Conservation (phyloP, 2,113 vertebrate genomes). For the Leptocoma aspasia region DNA sequence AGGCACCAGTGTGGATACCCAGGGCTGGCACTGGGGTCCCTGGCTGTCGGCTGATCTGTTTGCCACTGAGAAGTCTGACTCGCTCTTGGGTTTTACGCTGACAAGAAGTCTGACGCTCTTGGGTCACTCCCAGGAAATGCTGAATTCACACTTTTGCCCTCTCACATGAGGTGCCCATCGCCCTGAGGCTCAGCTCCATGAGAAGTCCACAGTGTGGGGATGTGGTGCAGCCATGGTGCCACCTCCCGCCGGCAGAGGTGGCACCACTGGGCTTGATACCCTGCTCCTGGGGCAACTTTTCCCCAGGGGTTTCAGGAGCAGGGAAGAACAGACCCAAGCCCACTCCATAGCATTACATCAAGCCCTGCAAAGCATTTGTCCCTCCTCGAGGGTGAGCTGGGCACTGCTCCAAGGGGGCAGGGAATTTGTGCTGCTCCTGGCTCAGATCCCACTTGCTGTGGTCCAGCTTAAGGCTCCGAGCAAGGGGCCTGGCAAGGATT, state of each 20-base stretch:
- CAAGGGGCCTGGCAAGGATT: background rate
- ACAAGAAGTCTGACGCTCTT: no score
- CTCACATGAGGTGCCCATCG: accelerated
- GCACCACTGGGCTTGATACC: background rate
- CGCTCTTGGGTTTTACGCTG: background rate
- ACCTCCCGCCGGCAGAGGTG: background rate
- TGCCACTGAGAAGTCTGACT: background rate
- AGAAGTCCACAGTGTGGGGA: background rate
- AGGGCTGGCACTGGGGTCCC: background rate
- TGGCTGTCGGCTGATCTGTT: background rate
- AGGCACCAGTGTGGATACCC: background rate
- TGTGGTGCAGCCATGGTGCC: background rate
- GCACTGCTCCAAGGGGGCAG: background rate
- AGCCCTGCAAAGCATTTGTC: background rate
- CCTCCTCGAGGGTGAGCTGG: background rate
- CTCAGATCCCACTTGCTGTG: background rate
- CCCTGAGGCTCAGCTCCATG: background rate
- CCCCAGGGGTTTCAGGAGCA: background rate
- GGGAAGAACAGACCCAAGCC: background rate
- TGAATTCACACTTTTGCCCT: background rate
- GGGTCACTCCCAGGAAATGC: background rate
- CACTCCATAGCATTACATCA: background rate
- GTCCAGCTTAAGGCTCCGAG: background rate
- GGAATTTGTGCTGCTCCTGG: background rate
- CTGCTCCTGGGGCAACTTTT: background rate